Evolutionary conservation across 2,888 invertebrate genomes (phyloP), one percentile per base, ranked within the genome.

Genomic region (Keiferia lycopersicella): DNA sequence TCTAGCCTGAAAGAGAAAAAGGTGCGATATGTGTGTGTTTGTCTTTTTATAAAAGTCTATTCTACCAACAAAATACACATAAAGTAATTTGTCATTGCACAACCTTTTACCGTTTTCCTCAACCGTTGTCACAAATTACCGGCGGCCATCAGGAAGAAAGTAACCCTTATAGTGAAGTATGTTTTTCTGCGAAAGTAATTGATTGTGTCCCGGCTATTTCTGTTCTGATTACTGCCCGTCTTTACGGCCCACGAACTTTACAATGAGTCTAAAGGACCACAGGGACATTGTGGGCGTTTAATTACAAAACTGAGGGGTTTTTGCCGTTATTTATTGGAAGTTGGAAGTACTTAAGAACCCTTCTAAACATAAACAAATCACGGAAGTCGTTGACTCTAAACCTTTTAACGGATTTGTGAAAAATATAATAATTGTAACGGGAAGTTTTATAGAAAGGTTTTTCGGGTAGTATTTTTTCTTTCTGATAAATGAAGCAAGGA

Each of bases 31-130:
- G n/a, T n/a, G n/a, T n/a, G n/a, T n/a, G n/a, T n/a, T 22, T 20
- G 8, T 4, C 22, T 51, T 22, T 22, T 20, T 6, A 4, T 4
- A n/a, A 45, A 16, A 16, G n/a, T 6, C 4, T 45, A 45, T 45
- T 45, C 45, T 45, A 45, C 45, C 45, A 3, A 16, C 45, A 45
- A n/a, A 45, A n/a, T 45, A 16, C n/a, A 16, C 16, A 8, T 45
- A 45, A 34, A 51, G 51, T 22, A 51, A 18, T 51, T 51, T 51
- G 45, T 45, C 45, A 45, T 51, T 51, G 51, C 51, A 11, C 22
- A 22, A 51, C 51, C 51, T 51, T 51, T 51, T 51, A 3, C 18
- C 51, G 20, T 51, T 51, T 51, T 51, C 51, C 51, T 51, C 51
- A 51, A 51, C 1, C 51, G 11, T 18, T 51, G 51, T 51, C 51